Evolutionary conservation across 2,113 vertebrate species (phyloP).

Genomic region (Percopsis transmontana): DNA sequence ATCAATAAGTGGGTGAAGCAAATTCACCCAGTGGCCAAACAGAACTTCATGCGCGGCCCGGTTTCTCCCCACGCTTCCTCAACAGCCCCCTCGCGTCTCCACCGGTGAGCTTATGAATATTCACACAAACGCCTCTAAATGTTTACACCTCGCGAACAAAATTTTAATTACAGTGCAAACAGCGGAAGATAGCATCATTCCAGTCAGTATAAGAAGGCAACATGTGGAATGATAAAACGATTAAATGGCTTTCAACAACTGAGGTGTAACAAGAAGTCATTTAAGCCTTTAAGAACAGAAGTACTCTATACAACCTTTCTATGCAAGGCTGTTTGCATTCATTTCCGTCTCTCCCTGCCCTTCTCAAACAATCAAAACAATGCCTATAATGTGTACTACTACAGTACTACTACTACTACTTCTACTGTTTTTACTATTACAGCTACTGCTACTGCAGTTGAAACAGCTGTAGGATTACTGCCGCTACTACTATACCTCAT

Average conservation of each 20-base stretch:
- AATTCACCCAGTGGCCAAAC: background rate
- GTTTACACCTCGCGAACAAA: slow-evolving; percentile 85
- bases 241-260: slow-evolving; percentile 83
- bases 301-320: no score
- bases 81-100: slow-evolving; percentile 63
- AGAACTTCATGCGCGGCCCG: slow-evolving; percentile 31
- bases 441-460: background rate
- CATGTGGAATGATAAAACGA: slow-evolving; percentile 82
- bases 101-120: slow-evolving; percentile 83
- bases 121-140: slow-evolving; percentile 80
- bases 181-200: slow-evolving; percentile 80
- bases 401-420: background rate
- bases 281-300: no score
- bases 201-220: slow-evolving; percentile 76
- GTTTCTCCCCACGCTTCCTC: background rate
- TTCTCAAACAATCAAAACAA: no score
- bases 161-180: slow-evolving; percentile 86
- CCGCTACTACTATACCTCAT: background rate
- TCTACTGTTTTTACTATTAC: background rate
- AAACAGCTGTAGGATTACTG: background rate
- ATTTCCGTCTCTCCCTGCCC: no score
- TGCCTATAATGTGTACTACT: background rate
- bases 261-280: background rate
- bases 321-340: no score
- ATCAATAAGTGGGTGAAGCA: slow-evolving; percentile 75